Evolutionary conservation across 1,140 invertebrate species (phyloP), one percentile per base, ranked within the genome.

Genomic region (Planococcus citri): DNA sequence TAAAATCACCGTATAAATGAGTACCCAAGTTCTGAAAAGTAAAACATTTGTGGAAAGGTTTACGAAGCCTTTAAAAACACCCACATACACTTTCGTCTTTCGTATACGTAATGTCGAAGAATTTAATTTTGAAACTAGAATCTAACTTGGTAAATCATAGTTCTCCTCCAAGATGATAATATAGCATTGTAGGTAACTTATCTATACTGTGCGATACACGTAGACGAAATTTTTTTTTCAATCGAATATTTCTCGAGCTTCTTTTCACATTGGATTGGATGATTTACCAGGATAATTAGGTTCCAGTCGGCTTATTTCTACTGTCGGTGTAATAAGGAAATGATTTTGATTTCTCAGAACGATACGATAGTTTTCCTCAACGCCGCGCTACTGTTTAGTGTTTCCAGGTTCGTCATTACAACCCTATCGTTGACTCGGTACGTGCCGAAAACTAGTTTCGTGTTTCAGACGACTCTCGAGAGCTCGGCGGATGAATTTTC

Each of bases 341-440:
- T 64, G 24, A 64, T 64, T 64, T 64, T 64, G 24, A 64, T 64
- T 64, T 64, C 60, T 24, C 9, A 25, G 60, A 64, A 64, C 60
- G 60, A 25, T 25, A 64, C 60, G 60, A 25, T 25, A 64, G 60
- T 64, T 64, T 64, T 64, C 25, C 60, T 27, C 10, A 64, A 25
- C 60, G 60, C 60, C 60, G 60, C 60, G n/a, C n/a, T n/a, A n/a
- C n/a, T n/a, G n/a, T n/a, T n/a, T 64, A 64, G 10, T 64, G 60
- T 64, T 64, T 25, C 20, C 1, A 9, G 22, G 10, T 64, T 25
- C 60, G 17, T 58, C 29, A 51, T 64, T 64, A 17, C 60, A 24
- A 64, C 60, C 60, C 60, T 25, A 64, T 64, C 60, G 10, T 64
- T 64, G 60, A 64, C 17, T 64, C 22, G 10, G 60, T 64, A 64